Percentiles rank a stretch among this genome's conserved stretches.
Evolutionary conservation across 1,140 invertebrate genomes (phyloP).

Genomic region (Anadara kagoshimensis): DNA sequence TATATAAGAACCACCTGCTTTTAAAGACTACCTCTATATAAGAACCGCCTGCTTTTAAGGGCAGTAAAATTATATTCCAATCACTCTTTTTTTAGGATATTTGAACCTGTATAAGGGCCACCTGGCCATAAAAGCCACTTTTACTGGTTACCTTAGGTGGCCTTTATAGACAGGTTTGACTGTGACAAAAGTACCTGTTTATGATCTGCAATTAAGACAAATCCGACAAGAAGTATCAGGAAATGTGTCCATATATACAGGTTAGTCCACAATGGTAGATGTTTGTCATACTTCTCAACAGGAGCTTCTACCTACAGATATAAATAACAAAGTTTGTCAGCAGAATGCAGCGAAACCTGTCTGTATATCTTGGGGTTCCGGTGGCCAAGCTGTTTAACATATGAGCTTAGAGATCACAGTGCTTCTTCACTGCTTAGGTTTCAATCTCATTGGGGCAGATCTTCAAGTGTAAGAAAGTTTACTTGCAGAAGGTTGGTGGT

Average conservation of each 20-base stretch:
- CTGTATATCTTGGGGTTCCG: neutral
- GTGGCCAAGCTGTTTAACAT: neutral
- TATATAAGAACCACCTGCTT: too few relatives aligned
- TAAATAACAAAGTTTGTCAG: neutral
- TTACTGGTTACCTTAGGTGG: too few relatives aligned
- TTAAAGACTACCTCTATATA: too few relatives aligned
- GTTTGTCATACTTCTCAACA: constrained; percentile 80
- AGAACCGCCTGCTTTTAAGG: too few relatives aligned
- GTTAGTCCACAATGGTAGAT: constrained; percentile 81
- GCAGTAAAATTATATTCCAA: too few relatives aligned
- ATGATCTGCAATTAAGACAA: constrained; percentile 31
- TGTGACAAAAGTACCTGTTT: constrained; percentile 43
- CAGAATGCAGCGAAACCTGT: neutral
- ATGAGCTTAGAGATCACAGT: neutral
- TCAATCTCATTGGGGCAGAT: too few relatives aligned
- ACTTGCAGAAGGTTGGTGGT: too few relatives aligned
- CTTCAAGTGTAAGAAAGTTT: too few relatives aligned
- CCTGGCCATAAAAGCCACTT: too few relatives aligned
- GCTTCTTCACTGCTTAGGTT: neutral
- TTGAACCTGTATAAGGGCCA: too few relatives aligned
- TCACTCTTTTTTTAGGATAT: too few relatives aligned
- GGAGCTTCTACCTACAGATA: constrained; percentile 56
- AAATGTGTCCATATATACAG: constrained; percentile 84
- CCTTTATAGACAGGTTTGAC: too few relatives aligned
- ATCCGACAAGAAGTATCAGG: constrained; percentile 76